Base-by-base conservation (phyloP, 2,797 vertebrate genomes). In the Sebastes trivittatus region DNA sequence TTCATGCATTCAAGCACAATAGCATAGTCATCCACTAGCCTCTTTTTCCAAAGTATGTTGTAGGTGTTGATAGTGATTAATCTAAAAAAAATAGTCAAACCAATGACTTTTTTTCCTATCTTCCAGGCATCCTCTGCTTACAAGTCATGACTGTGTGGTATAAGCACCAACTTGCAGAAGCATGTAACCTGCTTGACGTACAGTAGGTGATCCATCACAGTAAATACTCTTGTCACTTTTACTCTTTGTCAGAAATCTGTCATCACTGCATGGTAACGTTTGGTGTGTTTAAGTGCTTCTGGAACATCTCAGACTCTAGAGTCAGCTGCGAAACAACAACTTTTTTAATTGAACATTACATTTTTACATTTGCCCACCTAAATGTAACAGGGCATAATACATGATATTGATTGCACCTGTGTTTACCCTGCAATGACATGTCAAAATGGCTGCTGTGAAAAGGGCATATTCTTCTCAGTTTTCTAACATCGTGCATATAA, bases 161-260 rank as follows among this genome's bases (percentile, higher is more conserved):
- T 75, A 71, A 81, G 72, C 69, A 25, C 20, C 22, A 59, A 63
- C 88, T 38, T 83, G 82, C 77, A 64, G 77, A 73, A 55, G 72
- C 55, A 2, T 83, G 77, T 22, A 64, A 49, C 58, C 30, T 65
- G 55, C 52, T 56, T 80, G 79, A 86, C 56, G 34, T 56, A 49
- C 69, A 75, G 68, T 20, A 11, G 30, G 14, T 78, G 16, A 86
- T 79, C n/a, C 62, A 82, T 91, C 81, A 82, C 52, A 27, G 27
- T 32, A 6, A 74, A 75, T 49, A 22, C 52, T 29, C 46, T 46
- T 34, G 60, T 75, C 66, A 65, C 18, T 49, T 49, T 72, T 30
- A 63, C 67, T 65, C 52, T 42, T 64, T 34, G 38, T 75, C 62
- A 78, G 63, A 66, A 25, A 55, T 30, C 5, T 11, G 16, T n/a